Conservation (phyloP, 2,113 vertebrate genomes). For the Mormyrus lacerda region DNA sequence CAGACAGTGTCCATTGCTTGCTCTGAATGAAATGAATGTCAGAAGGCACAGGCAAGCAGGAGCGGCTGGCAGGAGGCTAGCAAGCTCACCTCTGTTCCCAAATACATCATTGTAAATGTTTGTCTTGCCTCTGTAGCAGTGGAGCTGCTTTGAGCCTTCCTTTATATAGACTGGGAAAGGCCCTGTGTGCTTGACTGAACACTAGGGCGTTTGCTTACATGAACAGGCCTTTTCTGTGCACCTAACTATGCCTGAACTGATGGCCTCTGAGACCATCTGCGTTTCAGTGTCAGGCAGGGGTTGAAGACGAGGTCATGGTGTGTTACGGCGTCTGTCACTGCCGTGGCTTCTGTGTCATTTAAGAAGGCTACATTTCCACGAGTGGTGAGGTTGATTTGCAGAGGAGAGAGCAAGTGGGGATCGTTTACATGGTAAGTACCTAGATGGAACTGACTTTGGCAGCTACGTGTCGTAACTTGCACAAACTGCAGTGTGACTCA, state of each 20-base stretch:
- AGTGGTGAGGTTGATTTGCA: background rate
- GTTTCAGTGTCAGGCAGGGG: background rate
- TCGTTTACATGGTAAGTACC: background rate
- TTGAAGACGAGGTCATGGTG: background rate
- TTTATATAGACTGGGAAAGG: background rate
- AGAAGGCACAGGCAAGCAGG: background rate
- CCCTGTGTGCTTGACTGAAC: background rate
- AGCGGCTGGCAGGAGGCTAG: background rate
- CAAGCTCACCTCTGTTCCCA: background rate
- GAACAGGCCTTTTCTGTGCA: background rate
- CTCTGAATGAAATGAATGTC: background rate
- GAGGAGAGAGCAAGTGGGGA: background rate
- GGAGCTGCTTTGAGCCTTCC: background rate
- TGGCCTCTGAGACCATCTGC: background rate
- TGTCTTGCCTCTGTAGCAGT: background rate
- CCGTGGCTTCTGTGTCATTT: background rate
- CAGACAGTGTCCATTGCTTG: background rate
- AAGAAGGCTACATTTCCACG: background rate
- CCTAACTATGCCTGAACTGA: background rate
- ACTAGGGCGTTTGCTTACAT: background rate
- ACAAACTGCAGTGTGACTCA: background rate
- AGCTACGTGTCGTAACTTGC: background rate
- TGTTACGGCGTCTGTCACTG: background rate
- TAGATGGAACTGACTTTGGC: background rate
- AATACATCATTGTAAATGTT: background rate